Base-by-base conservation (phyloP, 1,140 invertebrate genomes). In the Ips nitidus region DNA sequence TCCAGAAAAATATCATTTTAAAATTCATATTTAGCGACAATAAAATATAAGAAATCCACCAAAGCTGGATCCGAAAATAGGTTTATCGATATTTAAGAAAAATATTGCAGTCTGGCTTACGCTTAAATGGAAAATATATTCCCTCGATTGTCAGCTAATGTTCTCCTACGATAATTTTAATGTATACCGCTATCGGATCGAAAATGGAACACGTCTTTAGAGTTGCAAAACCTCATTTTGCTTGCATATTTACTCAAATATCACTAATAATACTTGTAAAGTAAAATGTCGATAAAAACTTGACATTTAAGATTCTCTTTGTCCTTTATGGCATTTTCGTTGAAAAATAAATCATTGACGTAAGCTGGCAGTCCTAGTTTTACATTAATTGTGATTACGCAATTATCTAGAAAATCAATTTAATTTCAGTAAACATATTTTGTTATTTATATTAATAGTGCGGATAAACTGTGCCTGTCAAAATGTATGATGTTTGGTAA, bases 41-140 rank as follows among this genome's bases (percentile, higher is more conserved):
- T 64, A 64, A 64, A 64, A 64, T 61, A 61, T 64, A 64, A 41
- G 41, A 64, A 64, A 64, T 53, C 41, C 37, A 42, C 50, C 52
- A 52, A 53, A 53, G 50, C 62, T 55, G 47, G 6, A 41, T 47
- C 8, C 37, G 62, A 64, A 61, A 53, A 64, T 64, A 36, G 41
- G 62, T 64, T 64, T 64, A 64, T 64, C 62, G 62, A 64, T 64
- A 42, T 64, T 64, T 64, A 64, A 41, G 55, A 64, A 52, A 64
- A 55, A 53, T 64, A 64, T 64, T 41, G 47, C 52, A 2, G 6
- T 41, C 39, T 64, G 62, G 62, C 41, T 64, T 55, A 55, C 47
- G 42, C 5, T 55, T 52, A 53, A 41, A 64, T n/a, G 41, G 40
- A 40, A 53, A 42, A 64, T 64, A 41, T 53, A 53, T 52, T 53